phyloP scores from a whole-genome alignment of 2,888 invertebrate species.

The Stenichneumon culpator region DNA sequence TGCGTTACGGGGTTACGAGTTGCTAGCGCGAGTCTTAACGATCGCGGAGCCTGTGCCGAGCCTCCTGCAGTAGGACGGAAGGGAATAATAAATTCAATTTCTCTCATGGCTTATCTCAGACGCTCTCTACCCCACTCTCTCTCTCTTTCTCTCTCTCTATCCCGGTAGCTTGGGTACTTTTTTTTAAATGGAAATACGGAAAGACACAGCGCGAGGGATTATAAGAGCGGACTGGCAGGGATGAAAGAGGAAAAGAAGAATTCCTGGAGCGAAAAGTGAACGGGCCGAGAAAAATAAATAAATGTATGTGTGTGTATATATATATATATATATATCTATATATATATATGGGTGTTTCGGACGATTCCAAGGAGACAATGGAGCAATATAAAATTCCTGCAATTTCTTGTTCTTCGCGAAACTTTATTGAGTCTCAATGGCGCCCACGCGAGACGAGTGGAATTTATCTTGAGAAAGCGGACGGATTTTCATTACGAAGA shows the following conservation, averaged over 20 bases:
- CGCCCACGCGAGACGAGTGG: slow-evolving; percentile 5
- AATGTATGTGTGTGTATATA: background rate
- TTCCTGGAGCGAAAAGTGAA: background rate
- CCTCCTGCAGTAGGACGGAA: slow-evolving; percentile 45
- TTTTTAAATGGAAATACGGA: slow-evolving; percentile 16
- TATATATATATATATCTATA: background rate
- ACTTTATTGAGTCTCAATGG: slow-evolving; percentile 37
- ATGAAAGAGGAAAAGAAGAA: slow-evolving; percentile 2
- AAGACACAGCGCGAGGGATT: background rate
- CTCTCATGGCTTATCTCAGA: slow-evolving; percentile 31
- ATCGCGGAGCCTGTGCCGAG: slow-evolving; percentile 32
- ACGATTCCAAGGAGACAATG: slow-evolving; percentile 8
- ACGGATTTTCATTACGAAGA: slow-evolving; percentile 24
- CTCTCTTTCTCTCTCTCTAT: slow-evolving; percentile 7
- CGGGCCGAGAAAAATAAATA: background rate
- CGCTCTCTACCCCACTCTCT: slow-evolving; percentile 32
- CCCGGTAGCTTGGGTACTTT: slow-evolving; percentile 34
- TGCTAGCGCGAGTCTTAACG: slow-evolving; percentile 57
- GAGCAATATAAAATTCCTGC: background rate
- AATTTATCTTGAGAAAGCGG: background rate
- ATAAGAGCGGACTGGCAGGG: slow-evolving; percentile 2
- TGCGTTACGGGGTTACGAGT: slow-evolving; percentile 36
- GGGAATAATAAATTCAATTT: slow-evolving; percentile 66
- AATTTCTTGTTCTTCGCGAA: slow-evolving; percentile 12
- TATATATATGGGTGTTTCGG: background rate